Evolutionary conservation across 1,140 invertebrate species (phyloP).

Genomic region (Akabosia matsudoensis): DNA sequence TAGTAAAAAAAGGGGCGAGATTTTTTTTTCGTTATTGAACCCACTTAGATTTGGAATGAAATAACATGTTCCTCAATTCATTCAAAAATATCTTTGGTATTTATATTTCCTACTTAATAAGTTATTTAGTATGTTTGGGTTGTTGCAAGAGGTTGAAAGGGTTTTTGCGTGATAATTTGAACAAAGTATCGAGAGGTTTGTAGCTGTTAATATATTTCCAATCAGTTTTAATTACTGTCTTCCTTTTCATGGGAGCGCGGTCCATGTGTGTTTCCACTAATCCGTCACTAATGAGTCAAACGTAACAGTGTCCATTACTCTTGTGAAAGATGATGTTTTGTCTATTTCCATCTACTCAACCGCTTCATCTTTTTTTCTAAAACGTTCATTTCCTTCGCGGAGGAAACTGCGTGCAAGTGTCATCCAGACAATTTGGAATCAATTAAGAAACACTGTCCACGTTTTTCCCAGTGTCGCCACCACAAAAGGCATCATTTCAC

Average conservation of each 20-base stretch:
- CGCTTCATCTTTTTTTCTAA: background rate
- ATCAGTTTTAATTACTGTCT: background rate
- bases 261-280: background rate
- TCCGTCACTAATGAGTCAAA: background rate
- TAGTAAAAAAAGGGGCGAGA: background rate
- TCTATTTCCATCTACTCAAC: background rate
- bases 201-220: no score
- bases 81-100: no score
- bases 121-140: no score
- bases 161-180: no score
- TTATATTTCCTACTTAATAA: no score
- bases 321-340: background rate
- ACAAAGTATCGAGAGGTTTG: background rate
- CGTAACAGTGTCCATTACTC: no score
- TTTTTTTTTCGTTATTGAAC: background rate
- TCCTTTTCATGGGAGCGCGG: background rate
- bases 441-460: background rate
- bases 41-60: no score
- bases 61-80: no score
- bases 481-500: background rate
- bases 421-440: background rate
- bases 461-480: background rate
- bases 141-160: no score
- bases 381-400: background rate
- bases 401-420: background rate